Percentiles rank a stretch among this genome's conserved stretches.
These are phyloP conservation scores for Mesaphorura yosii DNA, from an alignment of 1,140 invertebrate species.

Conservation along the genomic window DNA sequence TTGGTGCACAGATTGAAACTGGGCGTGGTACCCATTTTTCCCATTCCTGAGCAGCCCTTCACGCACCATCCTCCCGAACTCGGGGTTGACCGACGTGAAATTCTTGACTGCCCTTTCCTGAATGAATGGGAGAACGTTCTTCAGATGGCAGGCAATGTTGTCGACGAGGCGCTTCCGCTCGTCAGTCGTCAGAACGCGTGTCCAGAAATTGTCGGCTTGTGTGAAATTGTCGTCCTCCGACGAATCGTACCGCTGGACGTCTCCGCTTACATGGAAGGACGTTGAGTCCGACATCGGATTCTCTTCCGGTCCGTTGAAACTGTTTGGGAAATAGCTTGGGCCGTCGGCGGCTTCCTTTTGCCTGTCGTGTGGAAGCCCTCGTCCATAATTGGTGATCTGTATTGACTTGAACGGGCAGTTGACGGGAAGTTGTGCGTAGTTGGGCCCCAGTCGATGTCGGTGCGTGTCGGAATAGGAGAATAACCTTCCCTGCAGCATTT, in stretches of 20 bases:
- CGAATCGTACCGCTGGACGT: constrained; percentile 53
- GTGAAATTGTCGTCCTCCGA: constrained; percentile 81
- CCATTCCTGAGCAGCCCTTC: too few species aligned
- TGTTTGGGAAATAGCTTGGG: constrained; percentile 96
- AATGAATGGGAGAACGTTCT: constrained; percentile 68
- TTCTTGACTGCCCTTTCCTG: constrained; percentile 69
- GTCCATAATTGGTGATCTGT: too few species aligned
- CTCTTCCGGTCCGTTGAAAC: constrained; percentile 68
- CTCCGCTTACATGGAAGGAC: constrained; percentile 27
- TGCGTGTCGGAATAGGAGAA: constrained; percentile 93
- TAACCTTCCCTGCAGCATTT: constrained; percentile 64
- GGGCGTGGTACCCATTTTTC: too few species aligned
- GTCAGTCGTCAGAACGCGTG: constrained; percentile 58
- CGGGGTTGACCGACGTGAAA: constrained; percentile 41
- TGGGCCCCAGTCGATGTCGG: constrained; percentile 79
- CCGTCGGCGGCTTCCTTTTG: constrained; percentile 56
- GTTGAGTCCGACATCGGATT: constrained; percentile 38
- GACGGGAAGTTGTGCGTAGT: constrained; percentile 83
- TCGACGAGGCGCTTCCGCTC: constrained; percentile 58
- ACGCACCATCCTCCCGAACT: constrained; percentile 29
- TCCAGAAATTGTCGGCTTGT: constrained; percentile 71
- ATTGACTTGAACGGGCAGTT: constrained; percentile 83
- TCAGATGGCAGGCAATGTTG: constrained; percentile 69
- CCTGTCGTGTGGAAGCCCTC: too few species aligned
- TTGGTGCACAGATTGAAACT: too few species aligned